These are phyloP conservation scores for Poeciliopsis retropinna DNA, from an alignment of 2,113 vertebrate genomes.

Conservation along the genomic window DNA sequence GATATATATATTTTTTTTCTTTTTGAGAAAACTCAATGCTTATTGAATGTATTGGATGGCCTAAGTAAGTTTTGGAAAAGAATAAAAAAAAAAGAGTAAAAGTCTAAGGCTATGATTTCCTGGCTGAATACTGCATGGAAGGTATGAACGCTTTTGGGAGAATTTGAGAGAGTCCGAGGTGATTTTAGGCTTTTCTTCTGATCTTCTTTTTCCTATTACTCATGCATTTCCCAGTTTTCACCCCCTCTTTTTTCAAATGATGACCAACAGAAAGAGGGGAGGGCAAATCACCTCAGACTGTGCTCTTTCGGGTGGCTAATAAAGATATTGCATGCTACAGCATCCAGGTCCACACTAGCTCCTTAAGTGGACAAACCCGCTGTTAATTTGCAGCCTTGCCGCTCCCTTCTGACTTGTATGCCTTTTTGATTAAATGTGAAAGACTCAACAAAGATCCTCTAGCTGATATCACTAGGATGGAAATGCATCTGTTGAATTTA, in stretches of 20 bases:
- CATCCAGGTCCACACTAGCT: constrained; percentile 22
- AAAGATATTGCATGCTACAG: constrained; percentile 46
- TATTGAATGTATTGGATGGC: constrained; percentile 23
- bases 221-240: constrained; percentile 36
- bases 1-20: background rate
- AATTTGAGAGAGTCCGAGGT: constrained; percentile 45
- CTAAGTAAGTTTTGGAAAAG: constrained; percentile 15
- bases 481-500: background rate
- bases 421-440: background rate
- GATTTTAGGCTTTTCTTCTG: constrained; percentile 48
- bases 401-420: background rate
- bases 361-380: constrained; percentile 17
- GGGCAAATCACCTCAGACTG: constrained; percentile 41
- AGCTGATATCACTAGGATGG: background rate
- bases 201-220: constrained; percentile 19
- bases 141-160: constrained; percentile 31
- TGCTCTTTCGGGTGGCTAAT: constrained; percentile 45
- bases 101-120: constrained; percentile 31
- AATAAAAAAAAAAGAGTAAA: constrained; percentile 12
- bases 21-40: constrained; percentile 22
- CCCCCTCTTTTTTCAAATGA: constrained; percentile 34
- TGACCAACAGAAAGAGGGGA: constrained; percentile 50
- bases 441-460: background rate
- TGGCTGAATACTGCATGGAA: constrained; percentile 37
- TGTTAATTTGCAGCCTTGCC: background rate